Conservation (phyloP, 2,797 vertebrate genomes). For the Diceros bicornis region DNA sequence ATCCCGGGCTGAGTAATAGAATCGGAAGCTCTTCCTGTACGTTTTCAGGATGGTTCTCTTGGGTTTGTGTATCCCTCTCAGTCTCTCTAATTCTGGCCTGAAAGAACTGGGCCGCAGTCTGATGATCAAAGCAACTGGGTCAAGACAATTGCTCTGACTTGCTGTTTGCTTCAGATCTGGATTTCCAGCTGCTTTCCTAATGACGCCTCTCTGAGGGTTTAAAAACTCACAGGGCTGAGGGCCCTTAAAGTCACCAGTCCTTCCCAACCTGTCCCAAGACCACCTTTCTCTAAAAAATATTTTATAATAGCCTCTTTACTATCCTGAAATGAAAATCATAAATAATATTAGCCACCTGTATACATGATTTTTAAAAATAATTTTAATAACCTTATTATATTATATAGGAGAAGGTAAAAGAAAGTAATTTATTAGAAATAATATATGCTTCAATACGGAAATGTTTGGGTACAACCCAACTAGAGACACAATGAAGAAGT, state of each 20-base stretch:
- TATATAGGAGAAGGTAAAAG: not conserved
- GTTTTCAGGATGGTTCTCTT: conserved; percentile 47
- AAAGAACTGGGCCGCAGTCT: conserved; percentile 47
- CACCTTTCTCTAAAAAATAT: not conserved
- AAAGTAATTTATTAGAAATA: not conserved
- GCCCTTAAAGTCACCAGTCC: not conserved
- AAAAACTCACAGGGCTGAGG: conserved; percentile 10
- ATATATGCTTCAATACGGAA: not conserved
- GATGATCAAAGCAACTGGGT: conserved; percentile 60
- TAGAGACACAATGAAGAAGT: not conserved
- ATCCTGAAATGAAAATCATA: not conserved
- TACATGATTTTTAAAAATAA: not conserved
- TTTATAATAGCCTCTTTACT: not conserved
- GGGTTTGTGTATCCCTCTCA: not conserved
- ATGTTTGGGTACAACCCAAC: not conserved
- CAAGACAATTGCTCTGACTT: conserved; percentile 64
- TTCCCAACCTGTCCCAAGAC: not conserved
- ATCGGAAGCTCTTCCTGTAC: not conserved
- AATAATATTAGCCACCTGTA: not conserved
- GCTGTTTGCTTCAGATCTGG: conserved; percentile 34
- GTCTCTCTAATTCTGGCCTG: not conserved
- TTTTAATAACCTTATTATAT: not conserved
- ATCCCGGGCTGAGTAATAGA: not conserved
- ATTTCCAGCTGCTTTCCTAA: conserved; percentile 41
- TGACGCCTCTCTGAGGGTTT: not conserved